phyloP scores from a whole-genome alignment of 2,797 vertebrate genomes.

The Atherinosoma microstoma region DNA sequence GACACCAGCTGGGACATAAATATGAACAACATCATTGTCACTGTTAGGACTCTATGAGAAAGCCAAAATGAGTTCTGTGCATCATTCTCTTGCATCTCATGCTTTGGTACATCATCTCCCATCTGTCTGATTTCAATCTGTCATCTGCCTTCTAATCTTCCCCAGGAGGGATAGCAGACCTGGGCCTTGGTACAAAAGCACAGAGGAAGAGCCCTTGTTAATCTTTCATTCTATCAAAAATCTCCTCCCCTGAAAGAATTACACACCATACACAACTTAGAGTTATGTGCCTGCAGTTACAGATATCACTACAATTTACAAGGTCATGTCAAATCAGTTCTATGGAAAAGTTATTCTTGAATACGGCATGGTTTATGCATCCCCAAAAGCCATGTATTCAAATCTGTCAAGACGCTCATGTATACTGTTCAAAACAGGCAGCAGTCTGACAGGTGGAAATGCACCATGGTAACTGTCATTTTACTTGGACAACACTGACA shows the following conservation, averaged over 20 bases:
- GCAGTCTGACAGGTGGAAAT: slow-evolving; percentile 7
- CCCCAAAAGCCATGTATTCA: background rate
- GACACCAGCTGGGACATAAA: slow-evolving; percentile 38
- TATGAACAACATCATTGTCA: slow-evolving; percentile 20
- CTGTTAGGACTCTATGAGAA: slow-evolving; percentile 16
- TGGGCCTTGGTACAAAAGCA: slow-evolving; percentile 38
- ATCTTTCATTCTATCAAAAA: slow-evolving; percentile 62
- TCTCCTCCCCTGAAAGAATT: slow-evolving; percentile 49
- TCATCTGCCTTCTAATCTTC: slow-evolving; percentile 67
- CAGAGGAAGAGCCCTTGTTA: slow-evolving; percentile 45
- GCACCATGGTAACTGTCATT: slow-evolving; percentile 8
- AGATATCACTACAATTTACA: slow-evolving; percentile 35
- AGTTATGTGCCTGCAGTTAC: slow-evolving; percentile 33
- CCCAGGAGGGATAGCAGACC: slow-evolving; percentile 37
- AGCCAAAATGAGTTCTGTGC: slow-evolving; percentile 35
- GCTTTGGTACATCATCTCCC: slow-evolving; percentile 59
- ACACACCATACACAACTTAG: slow-evolving; percentile 16
- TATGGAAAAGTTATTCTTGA: slow-evolving; percentile 21
- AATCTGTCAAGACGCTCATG: slow-evolving; percentile 17
- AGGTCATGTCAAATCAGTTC: slow-evolving; percentile 41
- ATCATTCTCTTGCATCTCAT: slow-evolving; percentile 53
- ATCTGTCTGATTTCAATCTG: slow-evolving; percentile 63
- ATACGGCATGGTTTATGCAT: slow-evolving; percentile 3
- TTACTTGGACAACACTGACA: slow-evolving; percentile 58
- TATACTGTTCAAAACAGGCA: background rate